A percentile compares a stretch with the other conserved stretches of the same genome.
phyloP scores from a whole-genome alignment of 2,888 invertebrate species.

The Lydus trimaculatus region DNA sequence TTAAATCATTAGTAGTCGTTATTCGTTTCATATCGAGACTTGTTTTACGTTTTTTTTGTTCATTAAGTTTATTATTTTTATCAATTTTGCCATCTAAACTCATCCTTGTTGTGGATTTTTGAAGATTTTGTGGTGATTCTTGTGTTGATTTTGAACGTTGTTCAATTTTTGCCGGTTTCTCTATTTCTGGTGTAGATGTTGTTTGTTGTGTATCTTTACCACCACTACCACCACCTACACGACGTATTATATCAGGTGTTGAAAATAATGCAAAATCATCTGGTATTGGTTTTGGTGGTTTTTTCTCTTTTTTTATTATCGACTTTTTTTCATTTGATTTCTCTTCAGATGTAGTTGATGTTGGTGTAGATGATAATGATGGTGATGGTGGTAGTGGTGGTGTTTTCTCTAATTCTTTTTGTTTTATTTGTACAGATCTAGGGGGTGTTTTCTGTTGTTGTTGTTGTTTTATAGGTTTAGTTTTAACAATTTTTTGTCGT shows the following conservation, averaged over 20 bases:
- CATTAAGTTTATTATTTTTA: constrained; percentile 13
- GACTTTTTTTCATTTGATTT: constrained; percentile 42
- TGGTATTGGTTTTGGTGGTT: constrained; percentile 61
- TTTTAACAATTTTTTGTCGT: constrained; percentile 41
- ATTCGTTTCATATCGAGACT: background rate
- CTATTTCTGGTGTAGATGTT: constrained; percentile 38
- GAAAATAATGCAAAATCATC: constrained; percentile 78
- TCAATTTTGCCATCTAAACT: constrained; percentile 49
- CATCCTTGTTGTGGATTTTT: constrained; percentile 1
- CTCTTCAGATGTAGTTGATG: constrained; percentile 49
- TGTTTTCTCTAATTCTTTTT: constrained; percentile 50
- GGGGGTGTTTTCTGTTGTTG: constrained; percentile 21
- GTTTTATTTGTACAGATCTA: constrained; percentile 24
- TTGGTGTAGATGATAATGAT: constrained; percentile 35
- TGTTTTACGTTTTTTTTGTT: constrained; percentile 1
- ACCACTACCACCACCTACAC: constrained; percentile 64
- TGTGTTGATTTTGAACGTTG: constrained; percentile 50
- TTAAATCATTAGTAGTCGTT: background rate
- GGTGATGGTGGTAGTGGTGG: constrained; percentile 20
- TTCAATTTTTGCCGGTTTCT: constrained; percentile 56
- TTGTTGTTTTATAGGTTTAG: constrained; percentile 30
- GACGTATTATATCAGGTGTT: constrained; percentile 78
- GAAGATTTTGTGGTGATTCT: constrained; percentile 35
- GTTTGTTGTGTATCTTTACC: constrained; percentile 51
- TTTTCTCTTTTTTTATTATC: constrained; percentile 60